These are phyloP conservation scores for Cantharis rustica DNA, from an alignment of 2,888 invertebrate species.

Conservation along the genomic window DNA sequence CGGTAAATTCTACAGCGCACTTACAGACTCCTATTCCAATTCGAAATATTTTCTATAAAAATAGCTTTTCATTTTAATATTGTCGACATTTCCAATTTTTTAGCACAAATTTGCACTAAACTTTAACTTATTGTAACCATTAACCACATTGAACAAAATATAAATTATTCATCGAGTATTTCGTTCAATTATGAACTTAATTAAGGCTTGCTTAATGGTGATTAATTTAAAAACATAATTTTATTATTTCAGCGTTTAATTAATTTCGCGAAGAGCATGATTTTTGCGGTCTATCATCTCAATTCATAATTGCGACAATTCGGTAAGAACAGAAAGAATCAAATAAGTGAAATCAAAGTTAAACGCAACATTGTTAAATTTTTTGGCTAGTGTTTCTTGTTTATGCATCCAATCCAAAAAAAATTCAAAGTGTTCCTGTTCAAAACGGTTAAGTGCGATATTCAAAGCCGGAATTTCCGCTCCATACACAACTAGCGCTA, in stretches of 20 bases:
- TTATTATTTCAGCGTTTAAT: neutral
- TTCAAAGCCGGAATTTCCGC: neutral
- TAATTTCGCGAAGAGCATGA: neutral
- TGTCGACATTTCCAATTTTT: neutral
- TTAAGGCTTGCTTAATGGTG: neutral
- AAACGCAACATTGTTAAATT: too few species aligned
- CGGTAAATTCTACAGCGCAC: neutral
- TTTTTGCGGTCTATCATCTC: neutral
- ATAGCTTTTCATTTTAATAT: neutral
- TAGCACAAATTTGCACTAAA: neutral
- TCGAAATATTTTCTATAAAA: neutral
- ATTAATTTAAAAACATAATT: neutral
- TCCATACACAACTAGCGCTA: neutral
- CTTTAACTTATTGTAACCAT: neutral
- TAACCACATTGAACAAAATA: too few species aligned
- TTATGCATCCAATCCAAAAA: too few species aligned
- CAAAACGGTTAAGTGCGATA: neutral
- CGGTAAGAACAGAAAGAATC: neutral
- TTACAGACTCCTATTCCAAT: conserved; percentile 4
- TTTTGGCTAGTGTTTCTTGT: too few species aligned
- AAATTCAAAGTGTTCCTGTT: neutral
- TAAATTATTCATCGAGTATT: neutral
- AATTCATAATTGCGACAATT: neutral
- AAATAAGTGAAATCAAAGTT: neutral
- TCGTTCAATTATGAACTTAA: neutral